Evolutionary conservation across 1,140 invertebrate genomes (phyloP), one percentile per base, ranked within the genome.

Genomic region (Mesaphorura yosii): DNA sequence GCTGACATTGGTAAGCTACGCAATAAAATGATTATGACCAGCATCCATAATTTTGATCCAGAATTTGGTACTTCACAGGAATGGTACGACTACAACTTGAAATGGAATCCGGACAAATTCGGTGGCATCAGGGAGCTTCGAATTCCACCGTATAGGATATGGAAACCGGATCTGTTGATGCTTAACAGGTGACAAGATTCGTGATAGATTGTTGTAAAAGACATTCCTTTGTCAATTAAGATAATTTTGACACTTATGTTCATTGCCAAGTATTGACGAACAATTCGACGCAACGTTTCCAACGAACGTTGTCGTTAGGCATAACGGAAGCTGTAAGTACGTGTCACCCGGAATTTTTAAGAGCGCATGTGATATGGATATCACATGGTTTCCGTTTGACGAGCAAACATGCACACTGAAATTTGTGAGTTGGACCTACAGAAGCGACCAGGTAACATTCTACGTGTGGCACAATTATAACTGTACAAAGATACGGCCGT

Each of bases 281-380:
- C 85, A 84, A 77, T 96, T 96, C 78, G 92, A 95, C 77, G 87
- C 88, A 71, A 94, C 89, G 64, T 96, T 84, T 78, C 89, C 88
- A 74, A 93, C 90, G 68, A 96, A 96, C 77, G 88, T 96, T 75
- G 86, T 96, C 72, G 88, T 95, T 72, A 81, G 81, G 74, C 80
- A 86, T 79, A 89, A 89, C 78, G 93, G 92, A 72, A 86, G 82
- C 76, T 91, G 89, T 76, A 80, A 87, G 72, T 95, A 93, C 80
- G 84, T 97, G 70, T 92, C 93, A 66, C 93, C 93, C 61, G 86
- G 87, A 75, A 97, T 97, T 75, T 95, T 96, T 81, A 93, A 92
- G 78, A 94, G 88, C 79, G 94, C 89, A 75, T 97, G 93, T 80
- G 87, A 90, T 78, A 97, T 97, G 75, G 89, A 97, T 80, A 96